phyloP scores from a whole-genome alignment of 2,113 vertebrate genomes.

The Panthera tigris region DNA sequence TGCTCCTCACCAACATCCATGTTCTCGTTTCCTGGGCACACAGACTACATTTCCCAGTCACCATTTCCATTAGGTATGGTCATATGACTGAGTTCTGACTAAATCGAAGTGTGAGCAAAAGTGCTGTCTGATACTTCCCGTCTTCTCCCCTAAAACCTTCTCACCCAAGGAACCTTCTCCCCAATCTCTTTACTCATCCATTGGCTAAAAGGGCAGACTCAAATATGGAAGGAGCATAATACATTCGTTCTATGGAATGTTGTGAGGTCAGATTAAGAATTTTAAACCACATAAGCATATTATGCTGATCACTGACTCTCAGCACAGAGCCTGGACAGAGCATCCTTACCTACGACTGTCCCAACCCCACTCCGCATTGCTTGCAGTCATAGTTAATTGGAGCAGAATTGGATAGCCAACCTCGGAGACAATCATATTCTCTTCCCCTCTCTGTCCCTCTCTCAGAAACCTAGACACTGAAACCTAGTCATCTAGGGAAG shows the following conservation, averaged over 20 bases:
- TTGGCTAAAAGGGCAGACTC: not conserved
- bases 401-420: not conserved
- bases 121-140: not conserved
- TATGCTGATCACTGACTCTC: not conserved
- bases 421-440: not conserved
- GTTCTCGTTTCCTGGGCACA: not conserved
- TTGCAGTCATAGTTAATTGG: not conserved
- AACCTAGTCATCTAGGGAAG: not conserved
- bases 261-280: not conserved
- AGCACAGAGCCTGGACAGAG: not conserved
- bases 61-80: not conserved
- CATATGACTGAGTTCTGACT: not conserved
- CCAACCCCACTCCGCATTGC: not conserved
- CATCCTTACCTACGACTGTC: not conserved
- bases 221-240: not conserved
- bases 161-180: not conserved
- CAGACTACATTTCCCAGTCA: not conserved
- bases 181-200: not conserved
- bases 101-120: not conserved
- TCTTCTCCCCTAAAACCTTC: not conserved
- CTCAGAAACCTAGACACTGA: constrained; percentile 6
- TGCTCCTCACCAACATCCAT: not conserved
- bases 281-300: not conserved
- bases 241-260: not conserved
- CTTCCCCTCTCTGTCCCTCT: not conserved